Conservation (phyloP, 2,888 invertebrate species). For the Eristalinus aeneus region DNA sequence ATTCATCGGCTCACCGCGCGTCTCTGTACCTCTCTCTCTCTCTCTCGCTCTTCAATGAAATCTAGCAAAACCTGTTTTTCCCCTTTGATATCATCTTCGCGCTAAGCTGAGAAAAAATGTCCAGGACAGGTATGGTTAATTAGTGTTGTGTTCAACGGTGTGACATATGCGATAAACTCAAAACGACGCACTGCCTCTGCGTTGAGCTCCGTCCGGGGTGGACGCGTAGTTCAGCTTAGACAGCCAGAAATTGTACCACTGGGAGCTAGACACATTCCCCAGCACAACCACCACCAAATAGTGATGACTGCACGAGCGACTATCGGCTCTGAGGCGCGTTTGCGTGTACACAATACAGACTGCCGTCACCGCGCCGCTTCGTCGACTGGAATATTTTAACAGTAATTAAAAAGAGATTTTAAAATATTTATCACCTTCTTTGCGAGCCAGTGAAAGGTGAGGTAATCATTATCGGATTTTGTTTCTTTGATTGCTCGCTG, state of each 20-base stretch:
- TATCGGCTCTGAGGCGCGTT: neutral
- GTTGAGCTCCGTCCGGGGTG: neutral
- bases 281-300: neutral
- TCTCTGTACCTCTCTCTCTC: neutral
- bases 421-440: neutral
- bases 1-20: slow-evolving; percentile 5
- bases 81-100: neutral
- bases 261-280: neutral
- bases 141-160: slow-evolving; percentile 26
- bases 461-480: neutral
- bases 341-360: neutral
- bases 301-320: neutral
- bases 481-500: neutral
- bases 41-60: neutral
- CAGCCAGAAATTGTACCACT: neutral
- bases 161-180: slow-evolving; percentile 7
- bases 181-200: neutral
- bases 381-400: neutral
- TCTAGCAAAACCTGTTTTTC: slow-evolving; percentile 4
- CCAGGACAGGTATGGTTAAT: slow-evolving; percentile 25
- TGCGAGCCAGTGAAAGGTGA: neutral
- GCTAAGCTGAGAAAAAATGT: slow-evolving; percentile 12
- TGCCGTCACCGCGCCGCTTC: neutral
- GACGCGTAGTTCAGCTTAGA: neutral
- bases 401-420: neutral